Evolutionary conservation across 30 jellyfish, hydroid and myxozoan genomes (phyloP), one percentile per base, ranked within the genome.

Genomic region (Phacellophora camtschatica): DNA sequence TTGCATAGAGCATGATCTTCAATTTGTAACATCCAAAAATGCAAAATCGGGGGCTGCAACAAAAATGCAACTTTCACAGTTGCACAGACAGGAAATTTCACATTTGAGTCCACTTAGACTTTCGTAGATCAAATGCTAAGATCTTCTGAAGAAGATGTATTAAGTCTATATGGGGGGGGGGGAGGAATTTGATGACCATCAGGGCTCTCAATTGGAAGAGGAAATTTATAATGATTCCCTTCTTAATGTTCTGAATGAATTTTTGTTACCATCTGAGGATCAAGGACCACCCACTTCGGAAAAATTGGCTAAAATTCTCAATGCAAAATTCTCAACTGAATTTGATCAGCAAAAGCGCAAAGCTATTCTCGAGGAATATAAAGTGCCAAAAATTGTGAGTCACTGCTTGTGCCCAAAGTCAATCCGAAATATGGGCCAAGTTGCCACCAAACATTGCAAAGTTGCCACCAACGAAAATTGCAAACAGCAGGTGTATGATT

Each of bases 351-450:
- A 63, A 34, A 63, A 63, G 57, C 58, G 77, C 16, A 63, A 63
- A 63, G 77, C 46, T 2, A 63, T 63, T 63, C 57, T 63, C 31
- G 77, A 30, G n/a, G 33, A 63, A 63, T 30, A 63, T 35, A 63
- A 30, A 35, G 49, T 27, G n/a, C 77, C 77, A 63, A 30, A 35
- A 30, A 63, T 30, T 63, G 74, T 63, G 77, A 63, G 29, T 63
- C 77, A 4, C 23, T 66, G 39, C 42, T 66, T n/a, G 80, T 66
- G 3, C 80, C 80, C 0, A 66, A 41, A 35, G 80, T 18, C 63
- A 66, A 32, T 34, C 80, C 63, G 80, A 66, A 66, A 66, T 66
- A 30, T 66, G 77, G 80, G 59, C 80, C 80, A 66, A 66, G 80
- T 43, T 65, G 34, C 79, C 59, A 2, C 4, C 35, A 15, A 1